Conservation (phyloP, 2,888 invertebrate species). For the Drosophila nr. medialis region DNA sequence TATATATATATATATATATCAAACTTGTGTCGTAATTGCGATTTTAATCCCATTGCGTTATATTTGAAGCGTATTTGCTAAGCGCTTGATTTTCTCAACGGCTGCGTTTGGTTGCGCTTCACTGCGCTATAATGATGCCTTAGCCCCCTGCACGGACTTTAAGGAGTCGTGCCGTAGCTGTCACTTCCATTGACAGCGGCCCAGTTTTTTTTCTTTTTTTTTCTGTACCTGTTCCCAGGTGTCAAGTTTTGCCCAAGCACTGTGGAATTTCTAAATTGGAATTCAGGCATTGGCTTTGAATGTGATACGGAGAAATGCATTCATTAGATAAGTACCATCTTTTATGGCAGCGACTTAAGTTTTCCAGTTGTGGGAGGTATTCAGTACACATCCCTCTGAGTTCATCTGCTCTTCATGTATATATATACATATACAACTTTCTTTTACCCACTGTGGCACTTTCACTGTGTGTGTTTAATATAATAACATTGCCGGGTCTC, state of each 20-base stretch:
- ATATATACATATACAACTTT: neutral
- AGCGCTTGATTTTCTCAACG: constrained; percentile 66
- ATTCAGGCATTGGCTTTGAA: neutral
- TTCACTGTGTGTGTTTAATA: constrained; percentile 38
- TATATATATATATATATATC: neutral
- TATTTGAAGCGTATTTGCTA: constrained; percentile 56
- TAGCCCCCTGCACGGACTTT: constrained; percentile 24
- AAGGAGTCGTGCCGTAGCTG: constrained; percentile 22
- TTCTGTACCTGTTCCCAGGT: constrained; percentile 17
- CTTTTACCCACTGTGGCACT: constrained; percentile 37
- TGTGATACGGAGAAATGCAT: neutral
- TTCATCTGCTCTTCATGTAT: neutral
- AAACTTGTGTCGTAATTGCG: constrained; percentile 51
- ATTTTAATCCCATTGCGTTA: constrained; percentile 68
- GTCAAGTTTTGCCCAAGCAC: constrained; percentile 21
- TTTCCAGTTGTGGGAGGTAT: neutral
- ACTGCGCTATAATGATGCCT: constrained; percentile 58
- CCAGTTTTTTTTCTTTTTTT: neutral
- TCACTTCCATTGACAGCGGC: constrained; percentile 47
- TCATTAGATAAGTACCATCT: neutral
- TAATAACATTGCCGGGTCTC: constrained; percentile 33
- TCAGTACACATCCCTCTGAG: neutral
- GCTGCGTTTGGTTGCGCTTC: constrained; percentile 42
- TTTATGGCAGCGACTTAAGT: neutral
- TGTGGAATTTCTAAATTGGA: constrained; percentile 1